These are phyloP conservation scores for Pagrus major DNA, from an alignment of 2,113 vertebrate species.

Conservation along the genomic window DNA sequence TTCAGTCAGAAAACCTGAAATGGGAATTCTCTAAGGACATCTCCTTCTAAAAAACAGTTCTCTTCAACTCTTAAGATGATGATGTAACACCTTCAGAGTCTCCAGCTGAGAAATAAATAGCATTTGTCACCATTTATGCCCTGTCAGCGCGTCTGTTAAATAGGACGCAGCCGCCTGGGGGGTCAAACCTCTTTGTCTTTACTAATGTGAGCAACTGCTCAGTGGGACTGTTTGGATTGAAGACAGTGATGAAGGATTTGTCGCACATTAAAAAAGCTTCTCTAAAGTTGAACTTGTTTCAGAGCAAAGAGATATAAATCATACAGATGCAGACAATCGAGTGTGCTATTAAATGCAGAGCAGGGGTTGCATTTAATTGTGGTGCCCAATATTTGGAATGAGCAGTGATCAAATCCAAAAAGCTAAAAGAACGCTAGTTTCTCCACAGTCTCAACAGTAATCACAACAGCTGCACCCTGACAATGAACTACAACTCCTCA, in stretches of 20 bases:
- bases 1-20: constrained; percentile 7
- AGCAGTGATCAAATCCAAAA: background rate
- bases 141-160: constrained; percentile 62
- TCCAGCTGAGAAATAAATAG: constrained; percentile 57
- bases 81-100: constrained; percentile 49
- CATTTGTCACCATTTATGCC: constrained; percentile 54
- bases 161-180: constrained; percentile 48
- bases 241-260: constrained; percentile 52
- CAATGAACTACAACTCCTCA: no score
- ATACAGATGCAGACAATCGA: background rate
- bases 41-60: constrained; percentile 14
- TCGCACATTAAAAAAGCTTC: constrained; percentile 44
- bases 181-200: constrained; percentile 52
- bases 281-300: constrained; percentile 24
- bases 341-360: background rate
- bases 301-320: background rate
- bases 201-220: constrained; percentile 44
- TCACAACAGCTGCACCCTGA: no score
- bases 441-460: no score
- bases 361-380: no score
- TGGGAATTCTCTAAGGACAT: constrained; percentile 6
- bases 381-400: no score
- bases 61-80: constrained; percentile 39
- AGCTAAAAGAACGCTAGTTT: background rate
- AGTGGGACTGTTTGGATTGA: constrained; percentile 54